Base-by-base conservation (phyloP, 1,140 invertebrate genomes). In the Hylaeus volcanicus region DNA sequence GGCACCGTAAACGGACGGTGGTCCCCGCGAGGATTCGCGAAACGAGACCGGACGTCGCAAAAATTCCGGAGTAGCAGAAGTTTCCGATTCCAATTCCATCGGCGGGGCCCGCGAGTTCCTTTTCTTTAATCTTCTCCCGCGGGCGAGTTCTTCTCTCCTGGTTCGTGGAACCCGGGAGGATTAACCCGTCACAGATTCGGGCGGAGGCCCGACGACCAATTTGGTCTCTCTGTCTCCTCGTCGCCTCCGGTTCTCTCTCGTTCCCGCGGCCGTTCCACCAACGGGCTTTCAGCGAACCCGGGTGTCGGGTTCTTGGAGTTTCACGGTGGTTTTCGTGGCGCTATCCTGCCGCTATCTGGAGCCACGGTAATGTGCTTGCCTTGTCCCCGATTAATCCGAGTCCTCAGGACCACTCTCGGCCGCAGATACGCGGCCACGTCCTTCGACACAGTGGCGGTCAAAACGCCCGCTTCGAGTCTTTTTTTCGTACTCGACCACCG, bases 351-450 rank as follows among this genome's bases (percentile, higher is more conserved):
- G 79, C 83, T 86, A 82, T 86, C 84, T 85, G 85, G 61, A 79
- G 80, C 82, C 75, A 71, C 86, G 86, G 90, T 92, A 93, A 93
- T 93, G 91, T 89, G 90, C 89, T 92, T 93, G 89, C 90, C 92
- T 92, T 92, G 92, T 93, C 90, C 88, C 85, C 88, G 91, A 93
- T 93, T 92, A 92, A 93, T 93, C 90, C 89, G 85, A 87, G 74
- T 82, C 77, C 79, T 76, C 81, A 60, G 85, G 76, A 41, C 81
- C 85, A 79, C 76, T 82, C 80, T 83, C 80, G 75, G 48, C 58
- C 51, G 53, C 74, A 74, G 84, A 86, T 86, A 86, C 68, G 80
- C 61, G 61, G 12, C 37, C 60, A 61, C 72, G 87, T 89, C 85
- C 84, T 66, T 81, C 72, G 80, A 80, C 71, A 70, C 65, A 74